Base-by-base conservation (phyloP, 2,888 invertebrate genomes). In the Brenthis ino region DNA sequence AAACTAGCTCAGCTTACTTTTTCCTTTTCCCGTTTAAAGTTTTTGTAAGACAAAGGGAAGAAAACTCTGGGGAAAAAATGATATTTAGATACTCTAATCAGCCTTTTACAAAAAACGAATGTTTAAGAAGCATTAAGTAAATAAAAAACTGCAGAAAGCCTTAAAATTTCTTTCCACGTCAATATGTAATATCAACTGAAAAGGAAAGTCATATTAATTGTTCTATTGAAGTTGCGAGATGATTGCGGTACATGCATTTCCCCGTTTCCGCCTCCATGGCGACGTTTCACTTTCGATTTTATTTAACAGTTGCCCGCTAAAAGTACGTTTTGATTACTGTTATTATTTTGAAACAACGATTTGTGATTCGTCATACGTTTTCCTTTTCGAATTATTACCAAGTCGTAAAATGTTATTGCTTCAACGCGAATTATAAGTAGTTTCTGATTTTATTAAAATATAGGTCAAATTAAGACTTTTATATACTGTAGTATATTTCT, bases 241-340 rank as follows among this genome's bases (percentile, higher is more conserved):
- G 69, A 65, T 64, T 73, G 50, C 43, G 57, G 56, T 58, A 69
- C 64, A 65, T 69, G 67, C 65, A 74, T 78, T 77, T 74, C 73
- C 24, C 24, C 43, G 68, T 82, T 79, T 80, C 79, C 78, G 76
- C 77, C 73, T 72, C 71, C 70, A 69, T 72, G 76, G 75, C 72
- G 77, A 79, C 50, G 75, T 76, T 76, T 74, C 72, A 82, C 86
- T 87, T 82, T 86, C 82, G 75, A 77, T 86, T 83, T 85, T 79
- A 75, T 79, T 78, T 72, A 71, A 65, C 67, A 72, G 70, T 69
- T 67, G 71, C 61, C 65, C 69, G 61, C 67, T 67, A 72, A 73
- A 75, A 75, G 70, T 73, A 65, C 68, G 54, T 57, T 66, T 64
- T 65, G 53, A 68, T 70, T 66, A 53, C 58, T 66, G 70, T 69